Evolutionary conservation across 2,888 invertebrate genomes (phyloP).

Genomic region (Agonum fuliginosum): DNA sequence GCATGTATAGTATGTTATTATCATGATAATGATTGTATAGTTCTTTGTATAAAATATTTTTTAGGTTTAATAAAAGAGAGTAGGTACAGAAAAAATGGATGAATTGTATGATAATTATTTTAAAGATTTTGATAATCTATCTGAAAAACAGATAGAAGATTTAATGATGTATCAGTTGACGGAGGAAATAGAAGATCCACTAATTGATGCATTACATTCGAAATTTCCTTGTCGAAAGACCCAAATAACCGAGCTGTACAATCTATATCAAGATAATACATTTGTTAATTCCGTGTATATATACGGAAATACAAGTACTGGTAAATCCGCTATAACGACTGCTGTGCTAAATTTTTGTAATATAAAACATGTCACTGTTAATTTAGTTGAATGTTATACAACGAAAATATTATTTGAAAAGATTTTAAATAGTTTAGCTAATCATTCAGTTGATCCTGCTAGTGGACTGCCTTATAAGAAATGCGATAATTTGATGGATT

Average conservation of each 20-base stretch:
- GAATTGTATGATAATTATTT: slow-evolving; percentile 1
- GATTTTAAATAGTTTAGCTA: slow-evolving; percentile 78
- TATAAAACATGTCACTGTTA: slow-evolving; percentile 80
- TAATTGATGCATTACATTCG: neutral
- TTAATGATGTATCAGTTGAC: slow-evolving; percentile 59
- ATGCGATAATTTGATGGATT: slow-evolving; percentile 83
- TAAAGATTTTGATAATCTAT: slow-evolving; percentile 7
- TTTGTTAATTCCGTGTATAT: slow-evolving; percentile 83
- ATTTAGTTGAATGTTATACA: slow-evolving; percentile 89
- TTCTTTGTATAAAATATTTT: neutral
- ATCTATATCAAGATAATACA: slow-evolving; percentile 75
- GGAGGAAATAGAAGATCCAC: slow-evolving; percentile 12
- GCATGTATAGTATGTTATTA: neutral
- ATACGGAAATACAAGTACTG: slow-evolving; percentile 89
- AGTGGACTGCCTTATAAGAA: slow-evolving; percentile 72
- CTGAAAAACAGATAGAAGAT: slow-evolving; percentile 7
- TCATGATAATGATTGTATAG: slow-evolving; percentile 22
- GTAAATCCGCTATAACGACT: slow-evolving; percentile 84
- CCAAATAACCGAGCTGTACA: slow-evolving; percentile 69
- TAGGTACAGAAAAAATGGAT: slow-evolving; percentile 14
- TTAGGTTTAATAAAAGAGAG: slow-evolving; percentile 26
- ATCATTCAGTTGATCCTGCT: slow-evolving; percentile 70
- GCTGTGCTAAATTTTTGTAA: slow-evolving; percentile 76
- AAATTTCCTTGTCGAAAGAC: slow-evolving; percentile 68
- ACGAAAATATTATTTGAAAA: slow-evolving; percentile 85